Evolutionary conservation across 2,797 vertebrate genomes (phyloP).

Genomic region (Enteromius trimaculatus): DNA sequence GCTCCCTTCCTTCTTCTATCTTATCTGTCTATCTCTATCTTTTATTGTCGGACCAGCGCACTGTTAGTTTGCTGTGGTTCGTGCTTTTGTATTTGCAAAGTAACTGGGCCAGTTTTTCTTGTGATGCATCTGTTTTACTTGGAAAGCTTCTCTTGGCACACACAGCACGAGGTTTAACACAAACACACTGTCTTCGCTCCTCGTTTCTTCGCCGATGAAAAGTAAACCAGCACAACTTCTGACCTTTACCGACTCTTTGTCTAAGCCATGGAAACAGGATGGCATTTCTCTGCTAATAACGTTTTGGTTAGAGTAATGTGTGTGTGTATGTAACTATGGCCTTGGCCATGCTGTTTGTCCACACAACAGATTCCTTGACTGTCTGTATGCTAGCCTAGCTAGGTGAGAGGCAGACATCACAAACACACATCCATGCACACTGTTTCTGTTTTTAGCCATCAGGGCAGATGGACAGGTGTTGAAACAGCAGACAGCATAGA

Average conservation of each 20-base stretch:
- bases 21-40: slow-evolving; percentile 18
- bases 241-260: slow-evolving; percentile 40
- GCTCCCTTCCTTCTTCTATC: slow-evolving; percentile 1
- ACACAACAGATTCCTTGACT: slow-evolving; percentile 53
- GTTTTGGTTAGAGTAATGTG: slow-evolving; percentile 15
- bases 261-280: slow-evolving; percentile 34
- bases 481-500: slow-evolving; percentile 60
- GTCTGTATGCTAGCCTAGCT: slow-evolving; percentile 41
- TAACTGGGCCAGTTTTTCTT: slow-evolving; percentile 26
- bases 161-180: background rate
- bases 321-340: slow-evolving; percentile 39
- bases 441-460: slow-evolving; percentile 60
- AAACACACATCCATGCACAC: slow-evolving; percentile 44
- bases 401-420: slow-evolving; percentile 44
- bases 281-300: slow-evolving; percentile 13
- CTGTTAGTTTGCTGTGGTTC: slow-evolving; percentile 33
- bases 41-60: slow-evolving; percentile 17
- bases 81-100: slow-evolving; percentile 26
- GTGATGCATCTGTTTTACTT: slow-evolving; percentile 28
- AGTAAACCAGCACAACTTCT: slow-evolving; percentile 26
- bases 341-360: slow-evolving; percentile 60
- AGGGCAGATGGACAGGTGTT: slow-evolving; percentile 64
- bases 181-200: background rate
- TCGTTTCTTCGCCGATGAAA: background rate
- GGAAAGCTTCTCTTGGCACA: slow-evolving; percentile 29